phyloP scores from a whole-genome alignment of 1,140 invertebrate species.

The Drosophila grimshawi region DNA sequence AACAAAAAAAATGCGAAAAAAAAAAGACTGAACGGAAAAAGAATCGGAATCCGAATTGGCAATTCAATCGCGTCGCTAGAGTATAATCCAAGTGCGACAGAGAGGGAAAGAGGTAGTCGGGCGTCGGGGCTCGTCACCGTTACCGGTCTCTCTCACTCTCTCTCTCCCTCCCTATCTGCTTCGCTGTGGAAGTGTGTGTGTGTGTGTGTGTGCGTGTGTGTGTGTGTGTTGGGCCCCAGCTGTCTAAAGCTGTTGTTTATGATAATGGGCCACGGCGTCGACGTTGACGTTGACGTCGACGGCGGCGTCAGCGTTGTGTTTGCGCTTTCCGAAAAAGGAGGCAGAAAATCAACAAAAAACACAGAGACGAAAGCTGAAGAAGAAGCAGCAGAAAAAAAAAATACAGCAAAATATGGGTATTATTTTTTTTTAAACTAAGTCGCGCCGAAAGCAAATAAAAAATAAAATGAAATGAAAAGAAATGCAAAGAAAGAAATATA shows the following conservation, averaged over 20 bases:
- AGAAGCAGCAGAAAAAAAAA: constrained; percentile 11
- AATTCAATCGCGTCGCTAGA: constrained; percentile 44
- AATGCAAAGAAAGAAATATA: constrained; percentile 9
- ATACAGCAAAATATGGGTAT: constrained; percentile 57
- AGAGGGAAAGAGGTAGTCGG: constrained; percentile 1
- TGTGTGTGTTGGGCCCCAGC: constrained; percentile 50
- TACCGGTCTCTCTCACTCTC: neutral
- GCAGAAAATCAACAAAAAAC: constrained; percentile 29
- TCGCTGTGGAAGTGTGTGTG: neutral
- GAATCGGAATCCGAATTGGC: constrained; percentile 56
- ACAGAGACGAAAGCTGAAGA: neutral
- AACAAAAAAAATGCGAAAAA: constrained; percentile 6
- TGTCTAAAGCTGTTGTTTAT: constrained; percentile 81
- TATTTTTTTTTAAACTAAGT: constrained; percentile 52
- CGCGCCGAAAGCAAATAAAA: constrained; percentile 30
- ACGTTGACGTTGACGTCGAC: constrained; percentile 1
- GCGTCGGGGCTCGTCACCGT: constrained; percentile 13
- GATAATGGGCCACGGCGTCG: constrained; percentile 59
- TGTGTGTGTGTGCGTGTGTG: too few species aligned
- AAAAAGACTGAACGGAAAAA: constrained; percentile 19
- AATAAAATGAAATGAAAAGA: constrained; percentile 9
- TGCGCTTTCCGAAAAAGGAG: constrained; percentile 42
- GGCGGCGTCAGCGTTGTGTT: constrained; percentile 38
- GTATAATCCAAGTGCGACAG: constrained; percentile 54
- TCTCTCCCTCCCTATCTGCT: neutral